phyloP scores from a whole-genome alignment of 1,140 invertebrate genomes.

The Drosophila persimilis region DNA sequence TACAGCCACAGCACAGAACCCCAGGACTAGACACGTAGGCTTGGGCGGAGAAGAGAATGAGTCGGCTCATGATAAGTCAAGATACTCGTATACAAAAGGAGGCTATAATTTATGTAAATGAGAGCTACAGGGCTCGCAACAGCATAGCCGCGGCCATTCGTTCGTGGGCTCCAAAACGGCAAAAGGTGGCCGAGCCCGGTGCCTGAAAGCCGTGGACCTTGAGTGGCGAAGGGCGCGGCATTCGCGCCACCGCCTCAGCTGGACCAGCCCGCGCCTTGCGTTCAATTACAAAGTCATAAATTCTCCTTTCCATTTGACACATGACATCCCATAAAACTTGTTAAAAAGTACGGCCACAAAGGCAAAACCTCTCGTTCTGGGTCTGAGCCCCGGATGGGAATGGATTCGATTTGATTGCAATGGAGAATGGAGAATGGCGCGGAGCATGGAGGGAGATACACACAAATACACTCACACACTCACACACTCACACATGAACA shows the following conservation, averaged over 20 bases:
- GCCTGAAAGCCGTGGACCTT: slow-evolving; percentile 14
- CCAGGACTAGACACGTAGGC: not conserved
- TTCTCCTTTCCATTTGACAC: slow-evolving; percentile 82
- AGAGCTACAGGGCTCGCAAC: slow-evolving; percentile 42
- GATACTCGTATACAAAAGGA: slow-evolving; percentile 49
- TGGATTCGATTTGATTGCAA: slow-evolving; percentile 37
- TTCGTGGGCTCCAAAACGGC: slow-evolving; percentile 42
- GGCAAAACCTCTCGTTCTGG: slow-evolving; percentile 48
- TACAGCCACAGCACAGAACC: not conserved
- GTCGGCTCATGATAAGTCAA: slow-evolving; percentile 43
- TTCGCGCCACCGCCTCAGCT: slow-evolving; percentile 8
- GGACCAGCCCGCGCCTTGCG: slow-evolving; percentile 60
- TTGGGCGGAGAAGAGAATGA: slow-evolving; percentile 23
- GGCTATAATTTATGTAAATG: slow-evolving; percentile 75
- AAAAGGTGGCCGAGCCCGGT: slow-evolving; percentile 32
- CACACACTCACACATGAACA: too few relatives aligned
- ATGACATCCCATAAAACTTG: slow-evolving; percentile 82
- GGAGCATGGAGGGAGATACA: slow-evolving; percentile 13
- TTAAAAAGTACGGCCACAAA: slow-evolving; percentile 79
- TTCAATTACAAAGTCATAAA: slow-evolving; percentile 83
- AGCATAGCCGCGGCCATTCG: slow-evolving; percentile 51
- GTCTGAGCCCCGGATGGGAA: slow-evolving; percentile 35
- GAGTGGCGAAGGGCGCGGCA: not conserved
- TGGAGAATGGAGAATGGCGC: slow-evolving; percentile 1
- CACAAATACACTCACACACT: slow-evolving; percentile 1